Evolutionary conservation across 2,113 vertebrate species (phyloP).

Genomic region (Sinocyclocheilus anshuiensis): DNA sequence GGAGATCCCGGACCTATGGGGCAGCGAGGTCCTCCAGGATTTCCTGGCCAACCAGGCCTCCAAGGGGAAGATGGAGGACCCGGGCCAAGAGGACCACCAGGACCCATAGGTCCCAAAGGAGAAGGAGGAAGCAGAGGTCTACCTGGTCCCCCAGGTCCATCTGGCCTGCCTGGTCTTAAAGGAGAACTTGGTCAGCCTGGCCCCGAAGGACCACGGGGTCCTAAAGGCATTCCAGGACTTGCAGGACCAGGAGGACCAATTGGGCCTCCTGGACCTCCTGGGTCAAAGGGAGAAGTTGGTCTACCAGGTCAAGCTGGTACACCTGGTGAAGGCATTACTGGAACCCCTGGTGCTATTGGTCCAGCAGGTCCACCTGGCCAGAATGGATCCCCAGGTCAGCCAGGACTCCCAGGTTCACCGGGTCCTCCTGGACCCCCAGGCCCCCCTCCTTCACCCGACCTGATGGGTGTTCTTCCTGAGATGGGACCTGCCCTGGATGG

Average conservation of each 20-base stretch:
- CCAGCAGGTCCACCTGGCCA: constrained; percentile 85
- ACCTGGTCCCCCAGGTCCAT: constrained; percentile 80
- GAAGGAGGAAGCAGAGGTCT: constrained; percentile 87
- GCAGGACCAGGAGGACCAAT: constrained; percentile 85
- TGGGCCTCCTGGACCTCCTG: constrained; percentile 83
- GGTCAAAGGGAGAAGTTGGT: constrained; percentile 87
- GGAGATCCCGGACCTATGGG: constrained; percentile 86
- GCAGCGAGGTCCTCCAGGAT: constrained; percentile 83
- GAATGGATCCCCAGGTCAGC: constrained; percentile 78
- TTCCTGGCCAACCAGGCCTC: constrained; percentile 87
- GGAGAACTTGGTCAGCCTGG: constrained; percentile 83
- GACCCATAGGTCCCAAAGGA: constrained; percentile 87
- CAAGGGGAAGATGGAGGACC: constrained; percentile 87
- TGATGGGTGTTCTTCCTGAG: constrained; percentile 87
- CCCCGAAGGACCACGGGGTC: constrained; percentile 86
- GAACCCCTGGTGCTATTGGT: constrained; percentile 82
- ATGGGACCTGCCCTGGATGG: constrained; percentile 86
- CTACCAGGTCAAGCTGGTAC: constrained; percentile 82
- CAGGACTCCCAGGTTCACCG: constrained; percentile 84
- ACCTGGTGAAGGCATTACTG: constrained; percentile 81
- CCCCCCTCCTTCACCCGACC: constrained; percentile 75
- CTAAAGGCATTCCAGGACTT: constrained; percentile 89
- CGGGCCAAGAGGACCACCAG: constrained; percentile 84
- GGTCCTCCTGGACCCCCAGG: constrained; percentile 90
- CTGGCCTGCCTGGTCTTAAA: constrained; percentile 84